phyloP scores from a whole-genome alignment of 1,140 invertebrate species.

The Zaprionus davidi region DNA sequence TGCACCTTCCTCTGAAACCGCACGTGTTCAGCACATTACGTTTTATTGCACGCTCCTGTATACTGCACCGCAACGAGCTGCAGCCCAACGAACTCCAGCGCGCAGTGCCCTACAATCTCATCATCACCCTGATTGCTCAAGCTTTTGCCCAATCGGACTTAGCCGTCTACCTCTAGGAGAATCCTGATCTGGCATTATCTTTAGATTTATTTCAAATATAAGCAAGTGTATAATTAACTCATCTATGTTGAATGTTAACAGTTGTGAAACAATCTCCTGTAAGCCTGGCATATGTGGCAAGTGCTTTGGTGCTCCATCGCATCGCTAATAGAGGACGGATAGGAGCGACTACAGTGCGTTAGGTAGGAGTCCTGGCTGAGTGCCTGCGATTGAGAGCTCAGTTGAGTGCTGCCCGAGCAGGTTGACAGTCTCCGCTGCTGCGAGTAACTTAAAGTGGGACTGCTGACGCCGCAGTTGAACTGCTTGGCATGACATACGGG shows the following conservation, averaged over 20 bases:
- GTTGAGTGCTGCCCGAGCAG: conserved; percentile 56
- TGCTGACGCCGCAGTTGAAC: conserved; percentile 35
- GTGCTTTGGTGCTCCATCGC: conserved; percentile 53
- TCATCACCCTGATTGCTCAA: conserved; percentile 68
- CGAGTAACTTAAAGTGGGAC: conserved; percentile 7
- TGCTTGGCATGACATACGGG: conserved; percentile 60
- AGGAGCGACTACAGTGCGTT: conserved; percentile 42
- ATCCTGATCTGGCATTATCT: background rate
- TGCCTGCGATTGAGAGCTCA: conserved; percentile 45
- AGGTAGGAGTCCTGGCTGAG: conserved; percentile 46
- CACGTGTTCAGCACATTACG: conserved; percentile 74
- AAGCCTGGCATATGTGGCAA: conserved; percentile 68
- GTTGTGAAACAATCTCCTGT: conserved; percentile 50
- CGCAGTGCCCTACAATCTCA: conserved; percentile 76
- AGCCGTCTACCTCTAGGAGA: conserved; percentile 44
- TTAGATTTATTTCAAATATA: conserved; percentile 29
- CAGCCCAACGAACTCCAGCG: conserved; percentile 45
- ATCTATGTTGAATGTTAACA: conserved; percentile 7
- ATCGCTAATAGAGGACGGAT: conserved; percentile 1
- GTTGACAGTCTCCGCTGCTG: conserved; percentile 46
- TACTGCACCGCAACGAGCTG: conserved; percentile 59
- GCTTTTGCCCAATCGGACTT: conserved; percentile 75
- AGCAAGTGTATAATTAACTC: conserved; percentile 10
- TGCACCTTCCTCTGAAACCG: conserved; percentile 78
- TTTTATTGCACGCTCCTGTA: conserved; percentile 67